A percentile compares a stretch with the other conserved stretches of the same genome.
Evolutionary conservation across 1,140 invertebrate genomes (phyloP).

Genomic region (Macrocentrus cingulum): DNA sequence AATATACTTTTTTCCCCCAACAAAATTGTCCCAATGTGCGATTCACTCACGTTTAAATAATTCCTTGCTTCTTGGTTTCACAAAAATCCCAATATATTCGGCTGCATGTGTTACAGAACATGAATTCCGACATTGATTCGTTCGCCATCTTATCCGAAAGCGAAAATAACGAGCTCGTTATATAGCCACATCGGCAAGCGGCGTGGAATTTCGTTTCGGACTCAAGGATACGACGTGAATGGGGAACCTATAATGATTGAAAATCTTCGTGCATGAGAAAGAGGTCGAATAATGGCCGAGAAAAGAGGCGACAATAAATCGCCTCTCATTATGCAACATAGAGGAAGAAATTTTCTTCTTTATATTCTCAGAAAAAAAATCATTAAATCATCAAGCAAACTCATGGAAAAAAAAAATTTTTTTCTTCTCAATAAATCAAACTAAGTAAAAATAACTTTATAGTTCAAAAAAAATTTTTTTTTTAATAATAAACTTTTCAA

Average conservation of each 20-base stretch:
- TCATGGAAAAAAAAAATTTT: neutral
- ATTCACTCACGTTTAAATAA: too few species aligned
- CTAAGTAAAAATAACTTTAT: too few species aligned
- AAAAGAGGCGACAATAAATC: slow-evolving; percentile 20
- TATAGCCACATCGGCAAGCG: slow-evolving; percentile 9
- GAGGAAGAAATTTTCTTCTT: slow-evolving; percentile 8
- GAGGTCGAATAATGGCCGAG: slow-evolving; percentile 5
- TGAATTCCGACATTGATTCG: slow-evolving; percentile 18
- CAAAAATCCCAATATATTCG: too few species aligned
- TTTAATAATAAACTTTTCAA: too few species aligned
- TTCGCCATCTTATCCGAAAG: slow-evolving; percentile 21
- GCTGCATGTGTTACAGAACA: neutral
- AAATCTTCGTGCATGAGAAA: slow-evolving; percentile 6
- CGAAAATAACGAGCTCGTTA: slow-evolving; percentile 28
- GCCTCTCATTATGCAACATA: slow-evolving; percentile 11
- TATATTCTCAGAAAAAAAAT: too few species aligned
- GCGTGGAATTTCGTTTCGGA: slow-evolving; percentile 24
- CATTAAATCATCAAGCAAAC: neutral
- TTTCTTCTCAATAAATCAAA: neutral
- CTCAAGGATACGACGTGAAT: slow-evolving; percentile 23
- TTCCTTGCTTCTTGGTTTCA: too few species aligned
- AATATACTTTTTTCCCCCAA: too few species aligned
- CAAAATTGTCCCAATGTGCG: too few species aligned
- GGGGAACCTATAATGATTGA: slow-evolving; percentile 28
- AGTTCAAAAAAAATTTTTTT: too few species aligned